phyloP scores from a whole-genome alignment of 2,113 vertebrate genomes.

The Tachuris rubrigastra region DNA sequence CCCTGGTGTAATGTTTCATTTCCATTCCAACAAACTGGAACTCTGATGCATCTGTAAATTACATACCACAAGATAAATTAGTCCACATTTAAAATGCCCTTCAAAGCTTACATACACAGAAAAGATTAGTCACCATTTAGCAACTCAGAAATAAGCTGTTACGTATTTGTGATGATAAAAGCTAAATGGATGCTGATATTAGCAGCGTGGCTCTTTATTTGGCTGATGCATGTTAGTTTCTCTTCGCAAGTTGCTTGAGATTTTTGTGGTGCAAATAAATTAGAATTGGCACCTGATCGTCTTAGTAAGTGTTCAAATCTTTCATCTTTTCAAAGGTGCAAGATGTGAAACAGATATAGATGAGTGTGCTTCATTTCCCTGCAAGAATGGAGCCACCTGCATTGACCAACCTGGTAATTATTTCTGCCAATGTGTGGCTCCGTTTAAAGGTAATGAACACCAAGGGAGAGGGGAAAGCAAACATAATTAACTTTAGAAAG shows the following conservation, averaged over 20 bases:
- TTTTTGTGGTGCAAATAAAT: background rate
- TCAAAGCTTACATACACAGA: background rate
- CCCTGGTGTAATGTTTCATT: constrained; percentile 30
- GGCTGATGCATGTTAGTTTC: background rate
- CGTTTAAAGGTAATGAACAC: constrained; percentile 90
- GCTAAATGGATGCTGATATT: constrained; percentile 15
- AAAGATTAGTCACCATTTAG: constrained; percentile 15
- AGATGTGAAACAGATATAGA: constrained; percentile 79
- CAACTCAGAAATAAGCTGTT: background rate
- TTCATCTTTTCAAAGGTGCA: constrained; percentile 64
- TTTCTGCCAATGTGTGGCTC: constrained; percentile 83
- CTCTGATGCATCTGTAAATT: background rate
- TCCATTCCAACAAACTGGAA: constrained; percentile 16
- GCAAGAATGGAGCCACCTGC: constrained; percentile 82
- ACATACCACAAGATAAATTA: constrained; percentile 23
- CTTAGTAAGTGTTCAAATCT: constrained; percentile 30
- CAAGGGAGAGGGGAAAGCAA: constrained; percentile 79
- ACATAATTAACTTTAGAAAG: constrained; percentile 86
- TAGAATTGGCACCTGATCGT: background rate
- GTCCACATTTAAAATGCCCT: background rate
- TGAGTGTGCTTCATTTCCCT: constrained; percentile 78
- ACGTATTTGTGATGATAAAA: background rate
- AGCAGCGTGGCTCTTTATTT: background rate
- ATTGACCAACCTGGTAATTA: constrained; percentile 87
- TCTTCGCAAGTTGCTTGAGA: background rate